Base-by-base conservation (phyloP, 2,113 vertebrate genomes). In the Prionailurus viverrinus region DNA sequence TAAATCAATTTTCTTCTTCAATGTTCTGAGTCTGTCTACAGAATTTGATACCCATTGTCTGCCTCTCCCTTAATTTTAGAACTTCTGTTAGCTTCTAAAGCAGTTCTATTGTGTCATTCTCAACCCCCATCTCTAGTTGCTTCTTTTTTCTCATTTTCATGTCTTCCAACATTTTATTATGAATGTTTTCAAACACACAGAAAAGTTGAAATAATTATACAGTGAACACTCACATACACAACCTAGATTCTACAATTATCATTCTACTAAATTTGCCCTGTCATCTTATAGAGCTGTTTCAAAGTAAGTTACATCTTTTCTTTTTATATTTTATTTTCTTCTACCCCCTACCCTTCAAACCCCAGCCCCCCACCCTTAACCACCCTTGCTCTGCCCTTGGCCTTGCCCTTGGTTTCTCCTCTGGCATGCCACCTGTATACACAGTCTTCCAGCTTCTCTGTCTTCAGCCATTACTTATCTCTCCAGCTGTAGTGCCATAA, bases 121-220 rank as follows among this genome's bases (percentile, higher is more conserved):
- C 58, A 84, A 58, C 41, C 73, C 31, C 3, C 7, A n/a, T 85
- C 48, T 93, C 19, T 45, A 71, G 39, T 91, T 79, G 39, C 27
- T 63, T 19, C 14, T 84, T 81, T 87, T 81, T 73, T 21, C 16
- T 76, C 65, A 65, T 45, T 33, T 39, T 36, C 55, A 41, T 27
- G 11, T 66, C 88, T 66, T 66, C 71, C 45, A 69, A 71, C 7
- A 73, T 82, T 89, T 81, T 76, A 58, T 63, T 91, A 74, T 51
- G 6, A 93, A 33, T 87, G 78, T 89, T 89, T 94, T 95, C 23
- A 94, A 95, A 61, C 48, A 18, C 41, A 68, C 27, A 85, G n/a
- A 61, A 66, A 83, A 73, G 31, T 51, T 80, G 48, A 89, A 79
- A 71, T 45, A 93, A 90, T 65, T 90, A 55, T 23, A 33, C 13